These are phyloP conservation scores for Xenotilapia flavipinnis DNA, from an alignment of 2,113 vertebrate species.

Conservation along the genomic window DNA sequence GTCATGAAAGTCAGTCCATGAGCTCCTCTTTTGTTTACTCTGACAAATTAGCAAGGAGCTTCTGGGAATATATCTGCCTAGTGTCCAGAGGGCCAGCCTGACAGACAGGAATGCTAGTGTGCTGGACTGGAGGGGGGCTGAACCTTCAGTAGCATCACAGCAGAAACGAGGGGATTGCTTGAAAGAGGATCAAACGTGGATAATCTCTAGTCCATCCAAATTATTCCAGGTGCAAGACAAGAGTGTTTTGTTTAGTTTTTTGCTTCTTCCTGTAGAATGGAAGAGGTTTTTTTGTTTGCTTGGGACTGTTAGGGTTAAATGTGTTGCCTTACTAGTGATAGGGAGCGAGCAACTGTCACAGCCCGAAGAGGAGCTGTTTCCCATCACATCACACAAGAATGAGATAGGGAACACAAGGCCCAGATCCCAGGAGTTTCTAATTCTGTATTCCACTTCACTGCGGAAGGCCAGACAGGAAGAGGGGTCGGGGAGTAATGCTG, in stretches of 20 bases:
- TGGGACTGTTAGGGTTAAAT: slow-evolving; percentile 61
- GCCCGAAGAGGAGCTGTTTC: slow-evolving; percentile 62
- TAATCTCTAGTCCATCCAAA: not conserved
- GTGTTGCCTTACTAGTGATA: slow-evolving; percentile 20
- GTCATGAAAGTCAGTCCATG: not conserved
- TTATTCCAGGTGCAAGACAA: not conserved
- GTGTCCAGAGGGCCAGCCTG: slow-evolving; percentile 33
- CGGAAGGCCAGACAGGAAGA: slow-evolving; percentile 21
- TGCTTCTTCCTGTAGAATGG: not conserved
- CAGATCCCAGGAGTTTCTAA: slow-evolving; percentile 6
- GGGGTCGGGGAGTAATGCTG: not conserved
- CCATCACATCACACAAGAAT: slow-evolving; percentile 61
- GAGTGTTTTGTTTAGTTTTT: not conserved
- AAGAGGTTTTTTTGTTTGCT: not conserved
- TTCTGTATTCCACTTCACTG: slow-evolving; percentile 1
- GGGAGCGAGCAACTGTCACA: slow-evolving; percentile 46
- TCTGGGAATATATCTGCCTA: slow-evolving; percentile 29
- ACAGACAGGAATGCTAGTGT: slow-evolving; percentile 55
- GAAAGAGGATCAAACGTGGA: slow-evolving; percentile 3
- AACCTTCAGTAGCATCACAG: not conserved
- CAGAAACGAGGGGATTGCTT: not conserved
- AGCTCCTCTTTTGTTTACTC: slow-evolving; percentile 28
- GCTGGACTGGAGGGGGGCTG: not conserved
- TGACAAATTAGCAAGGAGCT: slow-evolving; percentile 33
- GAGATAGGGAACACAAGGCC: slow-evolving; percentile 37